These are phyloP conservation scores for Atta colombica DNA, from an alignment of 1,140 invertebrate genomes.

Conservation along the genomic window DNA sequence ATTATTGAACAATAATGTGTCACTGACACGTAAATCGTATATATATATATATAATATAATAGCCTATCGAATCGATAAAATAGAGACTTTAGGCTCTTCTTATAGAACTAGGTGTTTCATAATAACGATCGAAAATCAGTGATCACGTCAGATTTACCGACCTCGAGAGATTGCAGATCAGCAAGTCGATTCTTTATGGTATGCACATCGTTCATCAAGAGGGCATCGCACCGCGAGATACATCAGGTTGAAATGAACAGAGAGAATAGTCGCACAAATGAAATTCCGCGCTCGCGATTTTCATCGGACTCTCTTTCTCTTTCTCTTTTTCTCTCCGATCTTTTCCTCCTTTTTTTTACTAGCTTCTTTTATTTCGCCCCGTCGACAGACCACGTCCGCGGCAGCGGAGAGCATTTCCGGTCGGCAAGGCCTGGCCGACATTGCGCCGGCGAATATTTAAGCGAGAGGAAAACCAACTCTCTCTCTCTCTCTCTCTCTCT, in stretches of 20 bases:
- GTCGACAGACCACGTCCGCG: slow-evolving; percentile 58
- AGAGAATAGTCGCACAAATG: slow-evolving; percentile 58
- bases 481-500: background rate
- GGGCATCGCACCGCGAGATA: background rate
- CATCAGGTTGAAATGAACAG: slow-evolving; percentile 41
- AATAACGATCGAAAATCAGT: background rate
- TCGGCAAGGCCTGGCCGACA: slow-evolving; percentile 36
- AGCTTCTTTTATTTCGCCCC: slow-evolving; percentile 38
- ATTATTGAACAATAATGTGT: too few relatives aligned
- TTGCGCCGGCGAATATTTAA: slow-evolving; percentile 62
- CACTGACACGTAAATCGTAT: too few relatives aligned
- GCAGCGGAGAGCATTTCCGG: slow-evolving; percentile 65
- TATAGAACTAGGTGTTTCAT: background rate
- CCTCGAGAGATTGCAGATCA: slow-evolving; percentile 35
- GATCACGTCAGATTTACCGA: background rate
- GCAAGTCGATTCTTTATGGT: slow-evolving; percentile 34
- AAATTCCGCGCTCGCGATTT: slow-evolving; percentile 67
- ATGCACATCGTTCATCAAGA: background rate
- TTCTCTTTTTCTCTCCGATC: background rate
- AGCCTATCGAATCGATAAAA: too few relatives aligned
- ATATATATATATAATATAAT: too few relatives aligned
- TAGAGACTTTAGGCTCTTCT: background rate
- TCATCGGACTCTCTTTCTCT: slow-evolving; percentile 24
- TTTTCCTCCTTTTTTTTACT: background rate
- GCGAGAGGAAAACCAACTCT: slow-evolving; percentile 63